Evolutionary conservation across 2,888 invertebrate species (phyloP), one percentile per base, ranked within the genome.

Genomic region (Biston stratarius): DNA sequence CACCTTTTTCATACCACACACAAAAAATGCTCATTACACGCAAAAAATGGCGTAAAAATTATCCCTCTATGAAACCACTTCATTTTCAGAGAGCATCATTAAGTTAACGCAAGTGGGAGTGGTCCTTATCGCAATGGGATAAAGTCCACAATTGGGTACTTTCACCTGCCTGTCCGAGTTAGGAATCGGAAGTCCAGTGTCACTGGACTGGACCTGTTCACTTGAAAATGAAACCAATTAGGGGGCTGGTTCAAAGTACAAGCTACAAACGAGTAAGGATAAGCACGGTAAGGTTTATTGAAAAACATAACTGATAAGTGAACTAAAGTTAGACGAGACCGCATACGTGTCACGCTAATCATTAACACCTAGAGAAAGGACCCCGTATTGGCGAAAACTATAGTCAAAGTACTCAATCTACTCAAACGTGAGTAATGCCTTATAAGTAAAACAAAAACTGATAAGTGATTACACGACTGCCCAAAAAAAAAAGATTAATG

Each of bases 211-310:
- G 85, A 89, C 91, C 90, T 92, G 92, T 85, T 92, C 90, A 86
- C 85, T 90, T 79, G 84, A 90, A 93, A 93, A 93, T 92, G 93
- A 93, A 93, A 92, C 92, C 92, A 92, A 92, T 92, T 91, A 92
- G 72, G 87, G 70, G 74, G 74, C 70, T 83, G 87, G 89, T 77
- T 58, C 68, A 83, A 85, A 78, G 76, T 70, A 73, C 3, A 59
- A 70, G 74, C 56, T 24, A 49, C 8, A 72, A 78, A 78, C 82
- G 60, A 53, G 15, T 0, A 15, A 11, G 2, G 0, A 10, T 40
- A 34, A 49, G 44, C 12, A n/a, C 44, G 11, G 5, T 44, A 44
- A 44, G 44, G 0, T 38, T 38, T 38, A 38, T 38, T 24, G 24
- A 2, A 24, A n/a, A 24, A 24, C 3, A 24, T 24, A 24, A 24